These are phyloP conservation scores for Fragum sueziense DNA, from an alignment of 2,888 invertebrate genomes.

Conservation along the genomic window DNA sequence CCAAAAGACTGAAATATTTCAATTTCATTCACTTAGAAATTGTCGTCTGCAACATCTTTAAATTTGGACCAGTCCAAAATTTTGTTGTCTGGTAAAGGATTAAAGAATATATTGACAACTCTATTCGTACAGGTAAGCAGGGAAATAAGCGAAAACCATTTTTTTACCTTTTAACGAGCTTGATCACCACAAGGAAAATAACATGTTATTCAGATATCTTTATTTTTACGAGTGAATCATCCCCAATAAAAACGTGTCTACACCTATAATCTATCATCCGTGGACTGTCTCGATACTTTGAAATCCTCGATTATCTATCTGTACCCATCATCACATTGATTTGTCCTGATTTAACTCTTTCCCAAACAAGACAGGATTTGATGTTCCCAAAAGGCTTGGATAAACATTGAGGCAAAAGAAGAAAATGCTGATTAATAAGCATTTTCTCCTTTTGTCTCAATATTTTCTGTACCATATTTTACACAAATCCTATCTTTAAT, in stretches of 20 bases:
- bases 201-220: not conserved
- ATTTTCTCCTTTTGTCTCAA: no score
- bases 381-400: no score
- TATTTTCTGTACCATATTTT: no score
- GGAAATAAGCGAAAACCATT: not conserved
- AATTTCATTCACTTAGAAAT: no score
- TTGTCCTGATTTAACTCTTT: not conserved
- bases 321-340: not conserved
- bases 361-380: no score
- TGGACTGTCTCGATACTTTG: not conserved
- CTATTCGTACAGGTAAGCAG: not conserved
- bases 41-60: no score
- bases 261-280: not conserved
- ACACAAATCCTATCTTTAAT: no score
- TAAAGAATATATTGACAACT: not conserved
- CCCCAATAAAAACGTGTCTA: not conserved
- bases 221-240: not conserved
- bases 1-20: no score
- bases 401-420: no score
- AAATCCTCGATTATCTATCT: not conserved
- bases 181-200: not conserved
- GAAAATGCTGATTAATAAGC: no score
- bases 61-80: no score
- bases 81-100: not conserved
- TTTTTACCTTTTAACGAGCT: not conserved